Evolutionary conservation across 1,140 invertebrate species (phyloP), one percentile per base, ranked within the genome.

Genomic region (Caerostris darwini): DNA sequence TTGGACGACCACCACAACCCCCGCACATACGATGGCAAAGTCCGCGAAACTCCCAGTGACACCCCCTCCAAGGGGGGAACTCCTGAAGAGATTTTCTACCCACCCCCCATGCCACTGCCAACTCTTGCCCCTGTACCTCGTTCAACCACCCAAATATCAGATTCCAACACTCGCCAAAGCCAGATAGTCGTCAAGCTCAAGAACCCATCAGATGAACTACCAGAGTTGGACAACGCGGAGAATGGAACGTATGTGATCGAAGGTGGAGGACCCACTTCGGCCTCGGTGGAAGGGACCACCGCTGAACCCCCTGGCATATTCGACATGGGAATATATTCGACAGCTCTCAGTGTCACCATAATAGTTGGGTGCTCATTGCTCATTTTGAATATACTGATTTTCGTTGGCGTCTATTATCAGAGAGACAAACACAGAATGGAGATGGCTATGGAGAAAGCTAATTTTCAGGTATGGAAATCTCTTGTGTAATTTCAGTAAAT

Each of bases 351-450:
- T 95, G 98, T 99, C 0, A 99, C 98, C 3, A 98, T 99, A 95
- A 98, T 98, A n/a, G 98, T 99, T 92, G 99, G 99, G 6, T 98
- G 98, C 95, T 98, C 98, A 5, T 96, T 99, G 54, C 96, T 99
- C 19, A 98, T 99, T 94, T 96, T 99, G 10, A 99, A 99, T 95
- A 97, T 99, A 1, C 96, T 99, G 17, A 98, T 99, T 95, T 99
- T 99, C 95, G 98, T 98, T 58, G 98, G 98, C 3, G 98, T 99
- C 0, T 99, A 99, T 95, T 99, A 99, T 96, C 98, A 99, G 95
- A 96, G 98, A 17, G 98, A 99, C 95, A 98, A 98, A 95, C 97
- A 97, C n/a, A 96, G 97, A 94, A 96, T 97, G 95, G 98, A 98
- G 64, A 5, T 94, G 34, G 92, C 92, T 61, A 54, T 94, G 19